These are phyloP conservation scores for Pachypeltis micranthus DNA, from an alignment of 1,140 invertebrate genomes.

Conservation along the genomic window DNA sequence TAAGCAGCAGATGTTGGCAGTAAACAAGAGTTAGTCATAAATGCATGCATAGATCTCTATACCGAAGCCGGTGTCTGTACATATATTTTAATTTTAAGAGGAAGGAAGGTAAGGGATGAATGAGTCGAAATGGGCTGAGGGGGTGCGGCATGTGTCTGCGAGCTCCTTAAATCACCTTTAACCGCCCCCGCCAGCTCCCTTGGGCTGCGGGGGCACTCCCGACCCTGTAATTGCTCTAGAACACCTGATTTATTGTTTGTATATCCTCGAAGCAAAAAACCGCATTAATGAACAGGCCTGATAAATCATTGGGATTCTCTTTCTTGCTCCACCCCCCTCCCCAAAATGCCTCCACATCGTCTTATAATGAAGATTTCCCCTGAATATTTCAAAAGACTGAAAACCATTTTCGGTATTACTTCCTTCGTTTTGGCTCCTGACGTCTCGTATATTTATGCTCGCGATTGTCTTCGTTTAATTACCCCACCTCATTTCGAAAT, in stretches of 20 bases:
- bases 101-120: constrained; percentile 6
- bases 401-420: neutral
- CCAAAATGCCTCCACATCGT: no score
- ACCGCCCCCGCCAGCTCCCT: neutral
- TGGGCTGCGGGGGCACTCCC: neutral
- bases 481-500: no score
- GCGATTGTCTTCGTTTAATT: no score
- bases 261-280: constrained; percentile 2
- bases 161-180: constrained; percentile 6
- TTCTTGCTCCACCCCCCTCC: neutral
- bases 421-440: no score
- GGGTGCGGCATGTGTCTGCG: neutral
- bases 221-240: constrained; percentile 5
- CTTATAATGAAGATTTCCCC: neutral
- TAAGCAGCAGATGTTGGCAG: constrained; percentile 4
- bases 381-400: neutral
- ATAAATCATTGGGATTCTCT: neutral
- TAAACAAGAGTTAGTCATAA: constrained; percentile 10
- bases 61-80: neutral
- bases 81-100: constrained; percentile 8
- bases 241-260: constrained; percentile 9
- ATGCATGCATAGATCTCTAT: constrained; percentile 9
- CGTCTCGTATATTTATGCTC: no score
- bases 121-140: neutral
- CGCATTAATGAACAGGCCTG: neutral